Conservation (phyloP, 2,797 vertebrate genomes). For the Pogonophryne albipinna region DNA sequence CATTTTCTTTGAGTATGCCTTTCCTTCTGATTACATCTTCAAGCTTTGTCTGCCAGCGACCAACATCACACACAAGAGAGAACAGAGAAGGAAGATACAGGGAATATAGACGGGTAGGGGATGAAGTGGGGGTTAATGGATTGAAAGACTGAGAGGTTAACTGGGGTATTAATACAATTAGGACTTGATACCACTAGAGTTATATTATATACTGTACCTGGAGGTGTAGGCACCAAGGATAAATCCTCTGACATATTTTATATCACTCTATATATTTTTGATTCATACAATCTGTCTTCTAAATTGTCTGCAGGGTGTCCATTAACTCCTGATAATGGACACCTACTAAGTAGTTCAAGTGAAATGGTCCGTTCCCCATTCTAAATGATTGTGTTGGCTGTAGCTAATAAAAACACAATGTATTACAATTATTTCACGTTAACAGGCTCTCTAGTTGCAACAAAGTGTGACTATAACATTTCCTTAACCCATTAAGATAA, state of each 20-base stretch:
- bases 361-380: too few relatives aligned
- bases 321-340: too few relatives aligned
- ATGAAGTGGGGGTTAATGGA: not conserved
- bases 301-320: too few relatives aligned
- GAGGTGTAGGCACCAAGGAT: not conserved
- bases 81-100: not conserved
- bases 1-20: slow-evolving; percentile 13
- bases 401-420: too few relatives aligned
- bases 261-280: not conserved
- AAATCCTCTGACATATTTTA: not conserved
- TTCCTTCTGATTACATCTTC: slow-evolving; percentile 10
- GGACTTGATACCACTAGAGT: not conserved
- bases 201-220: not conserved
- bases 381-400: too few relatives aligned
- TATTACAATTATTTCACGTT: too few relatives aligned
- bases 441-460: too few relatives aligned
- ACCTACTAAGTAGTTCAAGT: too few relatives aligned
- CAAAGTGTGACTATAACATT: too few relatives aligned
- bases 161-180: not conserved
- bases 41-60: not conserved
- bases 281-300: too few relatives aligned
- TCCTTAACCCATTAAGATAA: too few relatives aligned
- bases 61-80: not conserved
- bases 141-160: not conserved
- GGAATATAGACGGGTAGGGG: not conserved